Conservation (phyloP, 1,140 invertebrate species). For the Callitettix versicolor region DNA sequence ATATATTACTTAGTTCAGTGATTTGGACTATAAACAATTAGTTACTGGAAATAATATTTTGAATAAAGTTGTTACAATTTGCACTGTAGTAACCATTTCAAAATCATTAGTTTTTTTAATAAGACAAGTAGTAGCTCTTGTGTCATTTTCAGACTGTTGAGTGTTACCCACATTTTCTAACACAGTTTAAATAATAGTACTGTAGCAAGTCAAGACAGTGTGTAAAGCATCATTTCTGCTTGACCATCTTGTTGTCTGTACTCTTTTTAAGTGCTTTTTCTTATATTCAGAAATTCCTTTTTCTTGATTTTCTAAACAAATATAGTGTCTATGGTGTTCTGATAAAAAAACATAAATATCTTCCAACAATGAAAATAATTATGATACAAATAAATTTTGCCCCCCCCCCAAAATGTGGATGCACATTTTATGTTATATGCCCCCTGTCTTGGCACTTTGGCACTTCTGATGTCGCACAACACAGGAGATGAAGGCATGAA, state of each 20-base stretch:
- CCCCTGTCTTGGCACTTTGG: no score
- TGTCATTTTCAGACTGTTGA: background rate
- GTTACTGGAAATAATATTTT: background rate
- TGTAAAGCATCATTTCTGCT: background rate
- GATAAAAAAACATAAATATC: no score
- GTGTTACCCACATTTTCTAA: background rate
- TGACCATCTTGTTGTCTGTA: background rate
- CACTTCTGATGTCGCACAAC: no score
- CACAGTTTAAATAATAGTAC: background rate
- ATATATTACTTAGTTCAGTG: no score
- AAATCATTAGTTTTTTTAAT: background rate
- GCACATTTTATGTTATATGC: no score
- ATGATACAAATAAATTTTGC: no score
- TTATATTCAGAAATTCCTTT: no score
- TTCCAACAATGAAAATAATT: no score
- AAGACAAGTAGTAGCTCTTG: background rate
- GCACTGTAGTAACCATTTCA: background rate
- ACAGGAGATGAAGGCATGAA: no score
- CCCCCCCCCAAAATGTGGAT: no score
- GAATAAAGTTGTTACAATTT: background rate
- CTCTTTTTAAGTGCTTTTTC: background rate
- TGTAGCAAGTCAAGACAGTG: background rate
- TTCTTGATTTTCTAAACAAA: background rate
- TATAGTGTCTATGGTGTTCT: background rate
- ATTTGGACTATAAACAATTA: background rate